Base-by-base conservation (phyloP, 53 echinoderm and acorn worm species). In the Zoroaster sp. region DNA sequence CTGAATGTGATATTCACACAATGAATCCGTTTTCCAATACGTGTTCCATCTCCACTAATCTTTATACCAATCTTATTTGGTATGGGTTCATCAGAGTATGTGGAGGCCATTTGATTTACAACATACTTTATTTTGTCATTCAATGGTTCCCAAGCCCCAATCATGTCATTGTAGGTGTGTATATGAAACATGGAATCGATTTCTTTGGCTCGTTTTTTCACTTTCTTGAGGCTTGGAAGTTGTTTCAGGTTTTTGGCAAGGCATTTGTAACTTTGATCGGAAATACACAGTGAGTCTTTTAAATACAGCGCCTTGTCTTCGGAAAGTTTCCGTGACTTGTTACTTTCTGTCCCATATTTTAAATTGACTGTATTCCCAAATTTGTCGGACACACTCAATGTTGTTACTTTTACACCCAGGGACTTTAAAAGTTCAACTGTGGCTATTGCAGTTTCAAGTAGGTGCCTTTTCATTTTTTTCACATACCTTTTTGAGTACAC, bases 1-100 rank as follows among this genome's bases (percentile, higher is more conserved):
- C 44, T 68, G 44, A 78, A 79, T 69, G 81, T 80, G 30, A 89
- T 80, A 71, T 80, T 89, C 7, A 71, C 53, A 30, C 43, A 69
- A 33, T 89, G 89, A 18, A 44, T 66, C 45, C 89, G 40, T 43
- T 88, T 88, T 9, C 90, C 90, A 72, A 89, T 79, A 28, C 23
- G 51, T 37, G 81, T 89, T 37, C 89, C 89, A 80, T 89, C 81
- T 20, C 89, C 80, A 89, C 80, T 81, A 1, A 81, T 53, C 70
- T 89, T 90, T 0, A 80, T 52, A 18, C 89, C 78, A 77, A 88
- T 76, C 36, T 69, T 28, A 14, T 51, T 4, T 77, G 87, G 87
- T 15, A 91, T n/a, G 32, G 77, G n/a, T 0, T 59, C 40, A 66
- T 86, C 66, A 0, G 32, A 23, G 30, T 73, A 54, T 52, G 36